A percentile compares a stretch with the other conserved stretches of the same genome.
Conservation (phyloP, 2,797 vertebrate species). For the Lepus townsendii region DNA sequence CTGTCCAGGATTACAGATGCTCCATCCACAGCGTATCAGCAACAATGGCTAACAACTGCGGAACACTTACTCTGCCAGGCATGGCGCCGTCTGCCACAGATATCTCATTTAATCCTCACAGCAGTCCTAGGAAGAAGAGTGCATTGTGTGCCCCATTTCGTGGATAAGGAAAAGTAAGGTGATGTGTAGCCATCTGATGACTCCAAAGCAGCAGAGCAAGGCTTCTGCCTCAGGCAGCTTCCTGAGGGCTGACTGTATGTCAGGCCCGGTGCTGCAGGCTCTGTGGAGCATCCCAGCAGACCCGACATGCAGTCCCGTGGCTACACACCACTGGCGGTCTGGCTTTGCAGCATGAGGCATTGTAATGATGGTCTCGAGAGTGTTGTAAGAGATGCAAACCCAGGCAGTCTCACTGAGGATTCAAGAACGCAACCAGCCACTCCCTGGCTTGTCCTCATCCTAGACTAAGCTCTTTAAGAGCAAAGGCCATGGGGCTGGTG, state of each 20-base stretch:
- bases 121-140: background rate
- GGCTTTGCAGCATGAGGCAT: background rate
- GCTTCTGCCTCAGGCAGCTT: background rate
- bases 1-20: background rate
- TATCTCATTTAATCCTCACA: background rate
- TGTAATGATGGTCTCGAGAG: background rate
- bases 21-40: background rate
- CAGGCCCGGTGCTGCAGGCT: background rate
- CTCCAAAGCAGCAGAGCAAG: background rate
- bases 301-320: background rate
- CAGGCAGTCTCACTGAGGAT: background rate
- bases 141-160: background rate
- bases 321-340: background rate
- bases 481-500: background rate
- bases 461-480: background rate
- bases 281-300: background rate
- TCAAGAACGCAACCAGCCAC: background rate
- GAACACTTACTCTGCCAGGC: background rate
- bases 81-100: background rate
- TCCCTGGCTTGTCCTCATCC: background rate
- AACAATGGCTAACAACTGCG: background rate
- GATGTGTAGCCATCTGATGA: background rate
- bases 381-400: background rate
- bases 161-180: background rate
- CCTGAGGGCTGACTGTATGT: background rate